Evolutionary conservation across 2,797 vertebrate species (phyloP), one percentile per base, ranked within the genome.

Genomic region (Megaceryle alcyon): DNA sequence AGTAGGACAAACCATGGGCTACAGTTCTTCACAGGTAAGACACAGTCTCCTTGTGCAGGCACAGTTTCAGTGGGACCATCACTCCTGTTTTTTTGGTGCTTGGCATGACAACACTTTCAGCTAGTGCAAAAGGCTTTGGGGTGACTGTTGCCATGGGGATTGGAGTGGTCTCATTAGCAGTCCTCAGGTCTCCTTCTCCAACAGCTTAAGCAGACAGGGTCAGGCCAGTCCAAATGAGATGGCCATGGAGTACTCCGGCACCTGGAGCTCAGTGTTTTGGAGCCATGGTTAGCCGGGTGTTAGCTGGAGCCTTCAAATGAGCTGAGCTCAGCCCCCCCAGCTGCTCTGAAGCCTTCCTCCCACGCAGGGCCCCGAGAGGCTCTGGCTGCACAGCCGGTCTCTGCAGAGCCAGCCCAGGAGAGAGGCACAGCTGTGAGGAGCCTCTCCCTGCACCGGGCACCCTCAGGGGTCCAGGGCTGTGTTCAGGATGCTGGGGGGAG

Each of bases 301-400:
- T 83, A 15, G n/a, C 90, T 28, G 60, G n/a, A 90, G 14, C 63
- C 83, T 33, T 13, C 1, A 4, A 77, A 43, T 41, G 77, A 41
- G 82, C 89, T 57, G 79, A 35, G 28, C 70, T 60, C 77, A 70
- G 71, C 69, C 17, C 49, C 64, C 44, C 16, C 59, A 9, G 75
- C 87, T 84, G 88, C 86, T 85, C 28, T 3, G 51, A 14, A 65
- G 73, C 68, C n/a, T 90, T 77, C 91, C 86, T 92, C 94, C 94
- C 88, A 94, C 69, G 7, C 92, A 91, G 65, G 80, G 9, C 81
- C 84, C 89, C 65, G 0, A 39, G 90, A 10, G 66, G 61, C 25
- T 2, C 82, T 26, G 81, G 54, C 84, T 48, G 83, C 49, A 3
- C 61, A 23, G 46, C 48, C 23, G 7, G 4, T 12, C 82, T 39